These are phyloP conservation scores for Ochlodes sylvanus DNA, from an alignment of 2,888 invertebrate species.

Conservation along the genomic window DNA sequence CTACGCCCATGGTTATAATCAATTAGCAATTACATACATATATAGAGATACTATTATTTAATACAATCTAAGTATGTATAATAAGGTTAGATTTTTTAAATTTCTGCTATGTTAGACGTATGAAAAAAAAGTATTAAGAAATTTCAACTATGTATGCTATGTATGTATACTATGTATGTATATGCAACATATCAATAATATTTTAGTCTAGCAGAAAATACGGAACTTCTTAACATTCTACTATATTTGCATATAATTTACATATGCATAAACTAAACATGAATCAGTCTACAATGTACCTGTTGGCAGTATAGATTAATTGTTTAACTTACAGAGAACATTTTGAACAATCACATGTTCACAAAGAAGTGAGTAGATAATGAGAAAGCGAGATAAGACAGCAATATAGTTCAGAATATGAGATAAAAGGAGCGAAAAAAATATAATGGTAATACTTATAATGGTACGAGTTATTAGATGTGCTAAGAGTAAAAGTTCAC, in stretches of 20 bases:
- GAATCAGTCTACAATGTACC: slow-evolving; percentile 25
- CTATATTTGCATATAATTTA: not conserved
- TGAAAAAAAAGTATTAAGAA: not conserved
- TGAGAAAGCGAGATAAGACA: not conserved
- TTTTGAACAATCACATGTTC: not conserved
- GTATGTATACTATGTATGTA: too few species aligned
- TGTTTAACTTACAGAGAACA: slow-evolving; percentile 13
- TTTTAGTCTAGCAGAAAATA: not conserved
- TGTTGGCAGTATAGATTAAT: slow-evolving; percentile 25
- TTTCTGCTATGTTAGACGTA: not conserved
- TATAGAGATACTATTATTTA: too few species aligned
- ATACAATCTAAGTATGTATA: too few species aligned
- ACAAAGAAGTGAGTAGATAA: not conserved
- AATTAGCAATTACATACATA: too few species aligned
- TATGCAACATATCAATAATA: not conserved
- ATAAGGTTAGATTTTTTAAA: not conserved
- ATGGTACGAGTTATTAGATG: too few species aligned
- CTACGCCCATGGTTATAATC: too few species aligned
- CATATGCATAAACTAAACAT: slow-evolving; percentile 13
- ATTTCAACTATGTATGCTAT: not conserved
- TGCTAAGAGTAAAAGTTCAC: too few species aligned
- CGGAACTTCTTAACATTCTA: slow-evolving; percentile 3
- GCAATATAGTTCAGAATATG: too few species aligned
- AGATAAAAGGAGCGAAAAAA: too few species aligned
- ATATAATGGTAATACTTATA: too few species aligned